Conservation (phyloP, 2,113 vertebrate genomes). For the Amia ocellicauda region DNA sequence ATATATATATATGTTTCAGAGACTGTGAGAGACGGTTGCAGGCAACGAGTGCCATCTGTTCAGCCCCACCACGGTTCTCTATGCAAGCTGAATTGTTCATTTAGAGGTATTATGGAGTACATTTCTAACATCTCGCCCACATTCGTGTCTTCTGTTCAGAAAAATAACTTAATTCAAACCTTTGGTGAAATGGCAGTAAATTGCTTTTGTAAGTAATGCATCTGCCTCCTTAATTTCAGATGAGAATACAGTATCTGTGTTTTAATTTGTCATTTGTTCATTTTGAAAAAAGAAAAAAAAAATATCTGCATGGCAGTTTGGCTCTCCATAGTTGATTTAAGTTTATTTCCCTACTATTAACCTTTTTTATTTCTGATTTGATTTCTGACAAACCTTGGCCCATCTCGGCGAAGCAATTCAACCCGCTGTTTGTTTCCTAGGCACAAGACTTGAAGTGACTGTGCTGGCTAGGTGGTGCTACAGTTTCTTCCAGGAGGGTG, state of each 20-base stretch:
- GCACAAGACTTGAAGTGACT: constrained; percentile 8
- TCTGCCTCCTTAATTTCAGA: constrained; percentile 44
- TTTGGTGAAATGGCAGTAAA: constrained; percentile 4
- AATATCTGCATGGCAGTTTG: constrained; percentile 14
- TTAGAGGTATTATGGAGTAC: constrained; percentile 7
- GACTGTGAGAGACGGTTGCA: constrained; percentile 37
- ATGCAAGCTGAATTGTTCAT: constrained; percentile 26
- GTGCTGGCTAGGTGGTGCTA: constrained; percentile 17
- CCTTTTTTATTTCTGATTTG: too few relatives aligned
- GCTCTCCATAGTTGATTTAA: constrained; percentile 6
- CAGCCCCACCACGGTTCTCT: constrained; percentile 5
- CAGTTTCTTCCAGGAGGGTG: constrained; percentile 13
- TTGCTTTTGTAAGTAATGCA: constrained; percentile 47
- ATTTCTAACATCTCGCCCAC: constrained; percentile 34
- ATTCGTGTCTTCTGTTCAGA: constrained; percentile 23
- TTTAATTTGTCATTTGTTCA: constrained; percentile 34
- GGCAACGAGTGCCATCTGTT: constrained; percentile 18
- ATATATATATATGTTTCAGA: too few relatives aligned
- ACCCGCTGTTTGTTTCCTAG: constrained; percentile 1
- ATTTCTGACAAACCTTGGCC: neutral
- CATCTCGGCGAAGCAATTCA: neutral
- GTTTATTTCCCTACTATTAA: constrained; percentile 2
- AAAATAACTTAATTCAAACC: neutral
- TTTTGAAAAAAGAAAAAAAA: neutral
- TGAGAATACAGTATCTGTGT: constrained; percentile 52